Evolutionary conservation across 2,797 vertebrate species (phyloP), one percentile per base, ranked within the genome.

Genomic region (Tapera naevia): DNA sequence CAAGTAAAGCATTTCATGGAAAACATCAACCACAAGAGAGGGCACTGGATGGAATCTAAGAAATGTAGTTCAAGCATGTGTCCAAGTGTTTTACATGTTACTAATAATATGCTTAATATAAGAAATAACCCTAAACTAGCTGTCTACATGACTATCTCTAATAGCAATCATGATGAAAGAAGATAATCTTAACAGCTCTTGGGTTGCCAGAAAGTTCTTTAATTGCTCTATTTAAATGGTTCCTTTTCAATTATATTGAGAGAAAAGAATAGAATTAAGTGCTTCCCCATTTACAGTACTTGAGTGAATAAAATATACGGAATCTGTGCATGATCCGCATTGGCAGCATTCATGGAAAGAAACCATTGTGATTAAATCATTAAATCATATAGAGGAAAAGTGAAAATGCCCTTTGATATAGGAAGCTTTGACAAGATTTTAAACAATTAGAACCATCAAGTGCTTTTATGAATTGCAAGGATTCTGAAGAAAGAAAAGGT

Each of bases 331-430:
- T 88, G 66, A 71, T 93, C 24, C 56, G 51, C 74, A 86, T 93
- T 95, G 95, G 64, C 66, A 86, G 43, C 50, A 86, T 92, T 96
- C 88, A 87, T 28, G 28, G 93, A 70, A 91, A 86, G 58, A 86
- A 96, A 89, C 45, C 50, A 81, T 18, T 58, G 76, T 95, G 74
- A 96, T 94, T 97, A 95, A 95, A 95, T 91, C 91, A 93, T 84
- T 95, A 94, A 89, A 94, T 90, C 89, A 91, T 85, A 95, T 58
- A 83, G 33, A 83, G 78, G 90, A 91, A 95, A 56, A 89, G 60
- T 61, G 78, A 79, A 79, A 39, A 51, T 32, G 78, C 35, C 60
- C 51, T 93, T 73, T 60, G 46, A 78, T 85, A 86, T 6, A 79
- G 79, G 71, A 89, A 61, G 45, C 64, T 45, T 94, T 94, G 83